Percentiles rank a stretch among this genome's conserved stretches.
These are phyloP conservation scores for Phyllostomus hastatus DNA, from an alignment of 2,113 vertebrate genomes.

Conservation along the genomic window DNA sequence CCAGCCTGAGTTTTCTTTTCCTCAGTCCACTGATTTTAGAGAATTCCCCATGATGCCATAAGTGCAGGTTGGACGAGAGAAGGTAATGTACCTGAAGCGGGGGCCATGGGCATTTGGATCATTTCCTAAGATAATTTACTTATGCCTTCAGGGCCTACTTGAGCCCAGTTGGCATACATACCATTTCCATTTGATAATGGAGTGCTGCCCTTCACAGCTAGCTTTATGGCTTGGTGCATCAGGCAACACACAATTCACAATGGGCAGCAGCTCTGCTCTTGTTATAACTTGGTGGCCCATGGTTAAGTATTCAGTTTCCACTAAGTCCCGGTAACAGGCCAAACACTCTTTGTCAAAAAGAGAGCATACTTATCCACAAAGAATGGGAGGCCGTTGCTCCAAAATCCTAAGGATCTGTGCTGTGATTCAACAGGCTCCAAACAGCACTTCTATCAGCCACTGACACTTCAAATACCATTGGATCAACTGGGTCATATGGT, in stretches of 20 bases:
- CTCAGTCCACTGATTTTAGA: neutral
- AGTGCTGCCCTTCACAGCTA: neutral
- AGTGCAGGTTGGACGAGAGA: neutral
- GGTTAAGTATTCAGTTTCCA: neutral
- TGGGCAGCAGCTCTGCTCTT: neutral
- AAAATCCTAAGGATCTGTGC: neutral
- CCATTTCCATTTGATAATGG: neutral
- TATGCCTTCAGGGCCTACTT: neutral
- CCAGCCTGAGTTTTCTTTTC: neutral
- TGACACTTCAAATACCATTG: neutral
- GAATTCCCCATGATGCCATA: neutral
- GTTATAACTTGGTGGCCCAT: neutral
- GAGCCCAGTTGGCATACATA: neutral
- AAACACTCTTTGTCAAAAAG: slow-evolving; percentile 18
- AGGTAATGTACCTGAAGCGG: neutral
- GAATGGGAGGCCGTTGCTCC: neutral
- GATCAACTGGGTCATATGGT: neutral
- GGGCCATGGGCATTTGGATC: neutral
- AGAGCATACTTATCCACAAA: neutral
- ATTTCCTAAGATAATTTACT: neutral
- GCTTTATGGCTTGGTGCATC: neutral
- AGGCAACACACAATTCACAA: neutral
- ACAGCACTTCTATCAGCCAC: neutral
- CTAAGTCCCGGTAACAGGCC: neutral
- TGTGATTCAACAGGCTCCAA: neutral